Percentiles rank a stretch among this genome's conserved stretches.
Evolutionary conservation across 2,888 invertebrate genomes (phyloP).

Genomic region (Mechanitis mazaeus): DNA sequence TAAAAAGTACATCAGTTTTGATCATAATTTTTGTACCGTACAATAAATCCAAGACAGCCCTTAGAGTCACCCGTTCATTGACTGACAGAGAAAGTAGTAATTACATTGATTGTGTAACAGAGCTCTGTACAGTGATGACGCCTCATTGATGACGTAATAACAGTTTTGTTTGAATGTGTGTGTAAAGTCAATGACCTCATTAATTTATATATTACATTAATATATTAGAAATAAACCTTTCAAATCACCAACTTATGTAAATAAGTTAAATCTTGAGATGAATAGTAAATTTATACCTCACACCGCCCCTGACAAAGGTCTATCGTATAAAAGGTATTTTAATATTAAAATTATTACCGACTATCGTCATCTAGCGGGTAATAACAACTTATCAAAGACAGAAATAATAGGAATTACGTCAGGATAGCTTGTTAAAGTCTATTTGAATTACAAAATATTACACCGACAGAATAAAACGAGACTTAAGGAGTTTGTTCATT

Average conservation of each 20-base stretch:
- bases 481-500: constrained; percentile 17
- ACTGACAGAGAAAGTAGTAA: constrained; percentile 69
- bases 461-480: constrained; percentile 22
- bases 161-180: neutral
- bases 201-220: neutral
- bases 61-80: constrained; percentile 47
- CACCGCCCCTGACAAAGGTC: no score
- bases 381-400: constrained; percentile 16
- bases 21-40: no score
- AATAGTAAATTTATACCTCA: no score
- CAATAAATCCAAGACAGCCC: no score
- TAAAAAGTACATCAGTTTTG: no score
- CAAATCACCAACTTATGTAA: no score
- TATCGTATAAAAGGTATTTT: no score
- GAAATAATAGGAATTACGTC: constrained; percentile 24
- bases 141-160: constrained; percentile 4
- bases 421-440: constrained; percentile 21
- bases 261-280: neutral
- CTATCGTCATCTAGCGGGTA: constrained; percentile 5
- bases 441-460: constrained; percentile 30
- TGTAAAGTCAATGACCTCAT: neutral
- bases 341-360: no score
- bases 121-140: constrained; percentile 14
- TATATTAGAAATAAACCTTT: neutral
- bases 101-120: constrained; percentile 62